Evolutionary conservation across 35 echinoderm and acorn worm species (phyloP), one percentile per base, ranked within the genome.

Genomic region (Ophioderma brevispina): DNA sequence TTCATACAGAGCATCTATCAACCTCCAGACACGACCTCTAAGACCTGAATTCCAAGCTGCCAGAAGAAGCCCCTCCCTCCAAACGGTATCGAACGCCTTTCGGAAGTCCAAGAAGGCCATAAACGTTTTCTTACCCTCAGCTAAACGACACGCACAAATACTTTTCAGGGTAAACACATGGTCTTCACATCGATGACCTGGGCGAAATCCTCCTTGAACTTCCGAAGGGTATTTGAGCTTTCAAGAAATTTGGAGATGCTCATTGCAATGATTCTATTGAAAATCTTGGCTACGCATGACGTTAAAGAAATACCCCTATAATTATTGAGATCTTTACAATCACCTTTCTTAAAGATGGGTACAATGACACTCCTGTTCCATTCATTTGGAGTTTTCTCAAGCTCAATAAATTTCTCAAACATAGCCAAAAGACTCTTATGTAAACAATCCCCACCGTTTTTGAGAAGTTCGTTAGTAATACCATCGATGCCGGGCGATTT

Each of bases 281-380:
- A 80, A 21, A 80, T 35, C 33, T 80, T 80, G 17, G 34, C 11
- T 32, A 37, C 38, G 38, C 38, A 37, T 1, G 17, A 37, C 33
- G 33, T 80, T 34, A 37, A 14, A 35, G 11, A 37, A 80, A 37
- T 80, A 25, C 38, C 38, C 13, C 38, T 77, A 80, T 80, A 37
- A 35, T 80, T 80, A 35, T 80, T 80, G 36, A 37, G 33, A 80
- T 80, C 38, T 21, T 80, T 80, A 36, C 38, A 14, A 80, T 80
- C 38, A 13, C 38, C 38, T 21, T 80, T 80, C 17, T 80, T 80
- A 36, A 37, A 37, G 36, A 37, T 80, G 6, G 33, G 33, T 34
- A 37, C 31, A 34, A 37, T 80, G 25, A 37, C 25, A 2, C 38
- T 25, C 2, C 36, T 13, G 38, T 80, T 80, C 33, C 38, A 37